These are phyloP conservation scores for Hozukius guyotensis DNA, from an alignment of 2,797 vertebrate species.

Conservation along the genomic window DNA sequence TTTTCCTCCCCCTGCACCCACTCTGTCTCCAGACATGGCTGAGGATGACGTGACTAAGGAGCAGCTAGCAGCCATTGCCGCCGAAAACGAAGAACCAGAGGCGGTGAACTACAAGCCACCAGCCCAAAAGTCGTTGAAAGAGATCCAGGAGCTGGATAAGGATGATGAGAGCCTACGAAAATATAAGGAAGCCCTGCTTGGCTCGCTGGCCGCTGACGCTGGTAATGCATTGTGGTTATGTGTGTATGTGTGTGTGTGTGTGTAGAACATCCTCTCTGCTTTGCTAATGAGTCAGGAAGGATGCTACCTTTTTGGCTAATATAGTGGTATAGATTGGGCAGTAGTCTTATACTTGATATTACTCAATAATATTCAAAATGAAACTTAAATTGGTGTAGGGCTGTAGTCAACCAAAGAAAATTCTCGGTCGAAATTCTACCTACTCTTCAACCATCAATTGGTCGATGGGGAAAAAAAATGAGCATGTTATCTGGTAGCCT, in stretches of 20 bases:
- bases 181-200: constrained; percentile 95
- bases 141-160: constrained; percentile 96
- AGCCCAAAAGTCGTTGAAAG: constrained; percentile 93
- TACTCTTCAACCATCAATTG: no score
- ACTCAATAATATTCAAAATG: no score
- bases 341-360: no score
- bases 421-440: no score
- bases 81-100: constrained; percentile 92
- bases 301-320: not conserved
- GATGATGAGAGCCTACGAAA: constrained; percentile 96
- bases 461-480: no score
- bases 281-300: not conserved
- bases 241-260: not conserved
- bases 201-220: constrained; percentile 63
- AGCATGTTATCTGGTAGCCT: no score
- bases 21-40: constrained; percentile 85
- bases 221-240: constrained; percentile 75
- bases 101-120: constrained; percentile 92
- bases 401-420: no score
- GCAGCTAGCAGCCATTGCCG: constrained; percentile 96
- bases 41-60: constrained; percentile 95
- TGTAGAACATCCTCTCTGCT: not conserved
- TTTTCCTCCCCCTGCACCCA: not conserved
- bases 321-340: not conserved
- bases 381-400: no score